A percentile compares a stretch with the other conserved stretches of the same genome.
These are phyloP conservation scores for Physella acuta DNA, from an alignment of 1,140 invertebrate species.

Conservation along the genomic window DNA sequence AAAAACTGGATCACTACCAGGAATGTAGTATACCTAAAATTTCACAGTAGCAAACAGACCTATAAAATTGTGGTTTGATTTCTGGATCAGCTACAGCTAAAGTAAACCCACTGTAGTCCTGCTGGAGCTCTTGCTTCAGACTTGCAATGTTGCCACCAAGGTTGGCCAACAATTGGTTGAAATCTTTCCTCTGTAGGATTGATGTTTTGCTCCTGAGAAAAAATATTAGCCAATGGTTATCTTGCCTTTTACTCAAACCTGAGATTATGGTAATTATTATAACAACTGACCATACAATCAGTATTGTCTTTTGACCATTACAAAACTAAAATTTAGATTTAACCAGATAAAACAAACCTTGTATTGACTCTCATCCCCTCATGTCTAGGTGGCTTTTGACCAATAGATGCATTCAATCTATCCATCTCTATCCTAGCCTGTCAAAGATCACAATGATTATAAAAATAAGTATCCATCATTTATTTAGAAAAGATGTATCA, in stretches of 20 bases:
- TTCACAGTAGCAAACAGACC: slow-evolving; percentile 53
- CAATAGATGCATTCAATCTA: slow-evolving; percentile 71
- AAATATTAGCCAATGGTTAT: too few relatives aligned
- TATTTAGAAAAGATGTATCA: not conserved
- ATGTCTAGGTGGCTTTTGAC: slow-evolving; percentile 64
- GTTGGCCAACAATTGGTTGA: slow-evolving; percentile 52
- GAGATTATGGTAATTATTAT: too few relatives aligned
- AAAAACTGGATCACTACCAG: not conserved
- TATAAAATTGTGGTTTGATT: slow-evolving; percentile 75
- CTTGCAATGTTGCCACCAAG: slow-evolving; percentile 65
- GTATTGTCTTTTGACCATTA: too few relatives aligned
- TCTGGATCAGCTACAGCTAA: slow-evolving; percentile 67
- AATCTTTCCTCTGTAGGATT: slow-evolving; percentile 52
- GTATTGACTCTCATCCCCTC: slow-evolving; percentile 73
- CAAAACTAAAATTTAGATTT: too few relatives aligned
- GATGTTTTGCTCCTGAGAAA: slow-evolving; percentile 53
- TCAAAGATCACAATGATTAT: slow-evolving; percentile 18
- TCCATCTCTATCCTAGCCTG: slow-evolving; percentile 94
- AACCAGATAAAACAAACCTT: slow-evolving; percentile 33
- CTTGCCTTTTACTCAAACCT: not conserved
- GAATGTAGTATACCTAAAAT: too few relatives aligned
- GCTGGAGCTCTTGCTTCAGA: slow-evolving; percentile 75
- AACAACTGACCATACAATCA: too few relatives aligned
- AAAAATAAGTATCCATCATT: not conserved
- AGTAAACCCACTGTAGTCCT: slow-evolving; percentile 84